Conservation (phyloP, 35 echinoderm and acorn worm species). For the Nesometra sesokonis region DNA sequence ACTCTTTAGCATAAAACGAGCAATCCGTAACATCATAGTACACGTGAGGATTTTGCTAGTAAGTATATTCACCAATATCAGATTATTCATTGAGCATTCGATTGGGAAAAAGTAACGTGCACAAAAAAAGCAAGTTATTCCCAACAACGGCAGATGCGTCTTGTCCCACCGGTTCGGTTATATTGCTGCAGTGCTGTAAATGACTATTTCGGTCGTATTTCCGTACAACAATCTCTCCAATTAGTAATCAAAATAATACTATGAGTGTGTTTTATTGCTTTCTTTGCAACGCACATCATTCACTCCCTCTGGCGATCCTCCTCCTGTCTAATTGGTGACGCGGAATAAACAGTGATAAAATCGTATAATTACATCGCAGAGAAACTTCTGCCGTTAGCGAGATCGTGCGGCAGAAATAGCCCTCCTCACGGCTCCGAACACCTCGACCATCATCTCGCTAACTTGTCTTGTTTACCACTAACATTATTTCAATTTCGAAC, state of each 20-base stretch:
- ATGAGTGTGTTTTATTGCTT: not conserved
- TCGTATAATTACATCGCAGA: not conserved
- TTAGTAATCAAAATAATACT: not conserved
- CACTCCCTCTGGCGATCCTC: not conserved
- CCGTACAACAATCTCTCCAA: not conserved
- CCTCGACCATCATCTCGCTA: not conserved
- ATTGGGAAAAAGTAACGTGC: not conserved
- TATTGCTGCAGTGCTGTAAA: not conserved
- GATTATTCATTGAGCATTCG: not conserved
- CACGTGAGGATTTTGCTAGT: not conserved
- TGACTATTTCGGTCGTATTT: not conserved
- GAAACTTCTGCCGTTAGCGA: not conserved
- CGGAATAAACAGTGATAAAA: not conserved
- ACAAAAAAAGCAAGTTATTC: not conserved
- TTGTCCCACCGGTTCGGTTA: not conserved
- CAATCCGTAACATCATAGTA: not conserved
- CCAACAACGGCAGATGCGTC: not conserved
- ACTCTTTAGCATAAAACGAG: not conserved
- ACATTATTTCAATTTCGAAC: not conserved
- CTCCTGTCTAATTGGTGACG: not conserved
- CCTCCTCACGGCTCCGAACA: not conserved
- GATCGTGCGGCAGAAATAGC: not conserved
- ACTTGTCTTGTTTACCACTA: not conserved
- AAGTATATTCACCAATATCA: not conserved
- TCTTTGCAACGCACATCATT: not conserved